Evolutionary conservation across 2,888 invertebrate species (phyloP).

Genomic region (Teinopalpus imperialis): DNA sequence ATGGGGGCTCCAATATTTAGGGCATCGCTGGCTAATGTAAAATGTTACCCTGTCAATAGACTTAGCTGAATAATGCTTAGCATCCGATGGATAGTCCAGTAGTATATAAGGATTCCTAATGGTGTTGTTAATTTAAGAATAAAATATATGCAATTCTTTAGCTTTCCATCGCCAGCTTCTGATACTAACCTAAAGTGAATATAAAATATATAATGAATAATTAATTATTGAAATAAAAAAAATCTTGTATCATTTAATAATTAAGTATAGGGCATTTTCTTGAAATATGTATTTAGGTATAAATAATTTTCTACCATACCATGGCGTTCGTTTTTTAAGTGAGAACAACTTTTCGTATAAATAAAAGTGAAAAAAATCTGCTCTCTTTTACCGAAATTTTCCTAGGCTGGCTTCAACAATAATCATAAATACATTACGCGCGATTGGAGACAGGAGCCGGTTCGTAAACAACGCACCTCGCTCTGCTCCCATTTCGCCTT

Average conservation of each 20-base stretch:
- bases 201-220: too few relatives aligned
- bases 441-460: constrained; percentile 71
- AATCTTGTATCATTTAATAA: too few relatives aligned
- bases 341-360: neutral
- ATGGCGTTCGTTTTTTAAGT: neutral
- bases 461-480: constrained; percentile 71
- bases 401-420: constrained; percentile 55
- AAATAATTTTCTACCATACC: too few relatives aligned
- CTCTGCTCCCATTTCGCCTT: constrained; percentile 47
- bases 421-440: constrained; percentile 82
- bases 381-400: constrained; percentile 35
- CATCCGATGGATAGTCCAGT: constrained; percentile 24
- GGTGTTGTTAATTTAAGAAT: constrained; percentile 24
- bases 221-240: too few relatives aligned
- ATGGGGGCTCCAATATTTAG: constrained; percentile 70
- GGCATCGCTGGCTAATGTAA: constrained; percentile 73
- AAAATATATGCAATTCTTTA: constrained; percentile 23
- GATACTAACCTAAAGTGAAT: too few relatives aligned
- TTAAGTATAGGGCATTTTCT: too few relatives aligned
- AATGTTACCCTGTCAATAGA: constrained; percentile 73
- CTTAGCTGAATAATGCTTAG: constrained; percentile 56
- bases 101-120: constrained; percentile 23
- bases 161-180: too few relatives aligned
- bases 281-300: too few relatives aligned
- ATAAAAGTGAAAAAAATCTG: constrained; percentile 14